Base-by-base conservation (phyloP, 23 tunicate genomes). In the Halocynthia aurantium region DNA sequence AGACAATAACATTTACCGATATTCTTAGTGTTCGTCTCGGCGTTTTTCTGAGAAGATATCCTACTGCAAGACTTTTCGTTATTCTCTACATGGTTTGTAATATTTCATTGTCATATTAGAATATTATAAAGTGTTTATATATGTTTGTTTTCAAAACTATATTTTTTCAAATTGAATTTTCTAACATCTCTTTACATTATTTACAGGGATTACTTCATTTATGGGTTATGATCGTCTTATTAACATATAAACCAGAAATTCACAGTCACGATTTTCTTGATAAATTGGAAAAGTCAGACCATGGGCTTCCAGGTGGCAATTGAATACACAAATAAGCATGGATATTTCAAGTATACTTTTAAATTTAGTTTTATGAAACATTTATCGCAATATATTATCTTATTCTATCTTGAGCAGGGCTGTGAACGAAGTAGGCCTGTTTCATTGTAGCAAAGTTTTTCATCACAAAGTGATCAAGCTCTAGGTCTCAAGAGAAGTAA, bases 11-110 rank as follows among this genome's bases (percentile, higher is more conserved):
- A 58, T 13, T 58, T 13, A 13, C n/a, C n/a, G 73, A 76, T 50
- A 56, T 51, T 84, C 85, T 53, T 80, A 89, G 96, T 64, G 93
- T 94, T 57, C 95, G 95, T 44, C 91, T 94, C 55, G 99, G 99
- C 6, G 83, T 88, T 7, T 88, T 94, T 62, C 67, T 94, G 21
- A 89, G 87, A 78, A 79, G 99, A 20, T 88, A 88, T 84, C 99
- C 99, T 7, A 88, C 87, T 2, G 95, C 94, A 66, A 78, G 99
- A 67, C 73, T 94, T 7, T 91, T 94, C 62, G 84, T 94, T 0
- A 57, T 88, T 50, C 57, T 94, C 8, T 94, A 94, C 52, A 94
- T 94, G 99, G 94, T 88, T 40, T 58, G 97, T 81, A 67, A 22
- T 53, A 2, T n/a, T 10, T 61, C 51, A 12, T 31, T 12, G n/a